Conservation (phyloP, 2,113 vertebrate genomes). For the Seriola rivoliana region DNA sequence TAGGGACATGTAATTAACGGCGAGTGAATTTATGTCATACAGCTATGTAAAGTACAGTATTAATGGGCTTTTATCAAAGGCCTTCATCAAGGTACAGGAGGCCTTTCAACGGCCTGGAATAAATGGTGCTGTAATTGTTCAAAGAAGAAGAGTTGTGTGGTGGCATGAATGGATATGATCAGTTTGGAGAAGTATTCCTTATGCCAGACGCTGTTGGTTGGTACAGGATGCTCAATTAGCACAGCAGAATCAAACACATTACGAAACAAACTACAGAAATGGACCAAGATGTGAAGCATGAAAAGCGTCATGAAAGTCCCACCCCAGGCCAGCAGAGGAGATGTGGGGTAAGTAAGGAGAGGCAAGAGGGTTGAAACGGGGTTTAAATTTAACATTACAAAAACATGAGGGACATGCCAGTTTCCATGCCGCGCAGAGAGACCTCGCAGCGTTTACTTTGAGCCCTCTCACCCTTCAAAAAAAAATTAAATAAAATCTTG, state of each 20-base stretch:
- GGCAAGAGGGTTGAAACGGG: constrained; percentile 25
- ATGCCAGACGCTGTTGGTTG: constrained; percentile 1
- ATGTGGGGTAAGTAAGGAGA: constrained; percentile 19
- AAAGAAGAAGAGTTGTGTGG: constrained; percentile 12
- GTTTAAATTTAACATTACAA: constrained; percentile 72
- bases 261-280: not conserved
- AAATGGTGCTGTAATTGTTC: constrained; percentile 62
- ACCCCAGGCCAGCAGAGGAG: constrained; percentile 6
- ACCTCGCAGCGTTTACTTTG: constrained; percentile 65
- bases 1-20: constrained; percentile 77
- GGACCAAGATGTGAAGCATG: constrained; percentile 10
- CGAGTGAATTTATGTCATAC: constrained; percentile 74
- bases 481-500: constrained; percentile 74
- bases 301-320: constrained; percentile 16
- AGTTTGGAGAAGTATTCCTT: constrained; percentile 11
- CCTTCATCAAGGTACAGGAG: constrained; percentile 73
- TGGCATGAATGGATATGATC: constrained; percentile 25
- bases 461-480: constrained; percentile 28
- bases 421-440: constrained; percentile 43
- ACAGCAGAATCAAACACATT: constrained; percentile 10
- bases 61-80: constrained; percentile 81
- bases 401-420: constrained; percentile 75
- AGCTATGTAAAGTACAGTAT: constrained; percentile 69
- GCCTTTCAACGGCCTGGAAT: constrained; percentile 63
- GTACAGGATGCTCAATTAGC: not conserved